These are phyloP conservation scores for Zapus hudsonius DNA, from an alignment of 2,113 vertebrate species.

Conservation along the genomic window DNA sequence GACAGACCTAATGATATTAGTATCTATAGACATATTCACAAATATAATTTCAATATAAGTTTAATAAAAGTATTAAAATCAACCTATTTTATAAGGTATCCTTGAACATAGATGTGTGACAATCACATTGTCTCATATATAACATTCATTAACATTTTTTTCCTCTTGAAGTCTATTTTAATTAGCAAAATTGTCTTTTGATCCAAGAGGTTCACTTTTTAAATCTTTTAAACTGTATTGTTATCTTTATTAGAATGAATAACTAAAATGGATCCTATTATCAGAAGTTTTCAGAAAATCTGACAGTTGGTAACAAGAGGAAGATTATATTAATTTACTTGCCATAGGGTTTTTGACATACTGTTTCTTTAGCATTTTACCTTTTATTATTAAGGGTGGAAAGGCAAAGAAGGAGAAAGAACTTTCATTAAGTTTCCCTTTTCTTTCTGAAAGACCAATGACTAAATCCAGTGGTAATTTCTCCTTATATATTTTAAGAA, in stretches of 20 bases:
- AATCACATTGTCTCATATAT: conserved; percentile 42
- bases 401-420: conserved; percentile 71
- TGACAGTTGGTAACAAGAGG: conserved; percentile 71
- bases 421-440: conserved; percentile 51
- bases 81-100: conserved; percentile 17
- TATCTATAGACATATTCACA: background rate
- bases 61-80: conserved; percentile 3
- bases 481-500: conserved; percentile 48
- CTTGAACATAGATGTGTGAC: background rate
- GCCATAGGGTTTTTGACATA: conserved; percentile 69
- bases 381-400: conserved; percentile 62
- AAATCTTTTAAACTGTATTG: conserved; percentile 55
- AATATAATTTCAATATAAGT: background rate
- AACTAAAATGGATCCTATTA: conserved; percentile 76
- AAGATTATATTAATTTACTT: conserved; percentile 81
- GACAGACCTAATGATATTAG: background rate
- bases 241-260: conserved; percentile 76
- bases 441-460: background rate
- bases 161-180: conserved; percentile 63
- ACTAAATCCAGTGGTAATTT: conserved; percentile 43
- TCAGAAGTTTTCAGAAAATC: conserved; percentile 70
- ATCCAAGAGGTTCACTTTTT: conserved; percentile 55
- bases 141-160: conserved; percentile 43
- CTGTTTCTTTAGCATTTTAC: conserved; percentile 76
- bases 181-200: conserved; percentile 69